Evolutionary conservation across 2,113 vertebrate genomes (phyloP).

Genomic region (Phasianus colchicus): DNA sequence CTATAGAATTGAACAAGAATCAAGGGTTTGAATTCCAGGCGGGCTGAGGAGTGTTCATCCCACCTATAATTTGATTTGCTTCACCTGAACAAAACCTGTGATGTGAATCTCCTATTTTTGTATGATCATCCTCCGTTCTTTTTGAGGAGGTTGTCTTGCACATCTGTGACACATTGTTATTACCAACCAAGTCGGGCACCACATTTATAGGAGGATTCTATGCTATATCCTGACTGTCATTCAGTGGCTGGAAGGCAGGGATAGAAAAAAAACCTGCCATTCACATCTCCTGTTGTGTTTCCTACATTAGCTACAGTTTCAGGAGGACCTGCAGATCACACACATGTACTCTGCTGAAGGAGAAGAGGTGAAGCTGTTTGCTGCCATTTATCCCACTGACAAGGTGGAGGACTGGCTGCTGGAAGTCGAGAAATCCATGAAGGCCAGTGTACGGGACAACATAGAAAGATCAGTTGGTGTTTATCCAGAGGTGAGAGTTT

Average conservation of each 20-base stretch:
- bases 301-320: constrained; percentile 85
- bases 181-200: background rate
- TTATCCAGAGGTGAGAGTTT: constrained; percentile 82
- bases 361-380: constrained; percentile 86
- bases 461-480: constrained; percentile 82
- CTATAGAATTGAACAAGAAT: constrained; percentile 11
- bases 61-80: constrained; percentile 18
- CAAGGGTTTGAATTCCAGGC: constrained; percentile 19
- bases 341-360: constrained; percentile 93
- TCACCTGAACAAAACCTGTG: background rate
- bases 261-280: background rate
- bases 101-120: constrained; percentile 12
- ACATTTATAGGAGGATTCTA: background rate
- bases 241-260: background rate
- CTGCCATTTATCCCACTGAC: constrained; percentile 80
- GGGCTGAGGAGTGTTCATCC: background rate
- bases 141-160: constrained; percentile 9
- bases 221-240: background rate
- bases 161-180: background rate
- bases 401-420: constrained; percentile 92
- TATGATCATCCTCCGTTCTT: background rate
- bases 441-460: constrained; percentile 84
- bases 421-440: constrained; percentile 91
- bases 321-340: constrained; percentile 90
- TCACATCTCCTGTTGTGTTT: background rate